phyloP scores from a whole-genome alignment of 2,888 invertebrate genomes.

The Pimpla rufipes region DNA sequence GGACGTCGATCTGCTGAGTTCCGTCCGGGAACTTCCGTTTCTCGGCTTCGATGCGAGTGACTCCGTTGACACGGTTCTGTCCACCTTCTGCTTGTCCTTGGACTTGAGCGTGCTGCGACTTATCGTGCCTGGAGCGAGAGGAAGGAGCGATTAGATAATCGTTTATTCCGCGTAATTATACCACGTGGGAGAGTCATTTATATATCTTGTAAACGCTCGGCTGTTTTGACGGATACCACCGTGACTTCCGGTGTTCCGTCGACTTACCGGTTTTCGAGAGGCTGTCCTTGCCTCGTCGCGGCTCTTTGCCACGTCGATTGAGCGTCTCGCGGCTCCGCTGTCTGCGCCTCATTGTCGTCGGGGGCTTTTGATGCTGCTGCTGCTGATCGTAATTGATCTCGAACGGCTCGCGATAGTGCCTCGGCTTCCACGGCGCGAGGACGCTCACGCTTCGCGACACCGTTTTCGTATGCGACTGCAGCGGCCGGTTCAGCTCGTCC shows the following conservation, averaged over 20 bases:
- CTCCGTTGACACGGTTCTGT: constrained; percentile 87
- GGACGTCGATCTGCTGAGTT: constrained; percentile 89
- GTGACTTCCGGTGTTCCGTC: constrained; percentile 26
- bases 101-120: constrained; percentile 83
- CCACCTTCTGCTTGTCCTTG: constrained; percentile 84
- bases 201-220: constrained; percentile 13
- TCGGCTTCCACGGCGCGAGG: constrained; percentile 94
- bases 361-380: constrained; percentile 83
- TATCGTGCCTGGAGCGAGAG: constrained; percentile 79
- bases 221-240: background rate
- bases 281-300: constrained; percentile 81
- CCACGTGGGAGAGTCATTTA: constrained; percentile 17
- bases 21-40: constrained; percentile 81
- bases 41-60: constrained; percentile 87
- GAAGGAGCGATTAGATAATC: constrained; percentile 22
- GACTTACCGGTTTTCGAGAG: constrained; percentile 81
- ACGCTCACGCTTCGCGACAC: constrained; percentile 93
- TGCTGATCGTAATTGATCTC: constrained; percentile 93
- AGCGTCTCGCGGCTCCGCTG: constrained; percentile 83
- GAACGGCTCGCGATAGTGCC: constrained; percentile 90
- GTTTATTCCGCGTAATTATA: constrained; percentile 25
- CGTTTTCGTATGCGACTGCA: constrained; percentile 89
- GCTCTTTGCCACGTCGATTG: constrained; percentile 81
- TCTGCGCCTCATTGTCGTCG: constrained; percentile 83
- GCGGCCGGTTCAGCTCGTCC: constrained; percentile 90